These are phyloP conservation scores for Eleutherodactylus coqui DNA, from an alignment of 2,797 vertebrate species.

Conservation along the genomic window DNA sequence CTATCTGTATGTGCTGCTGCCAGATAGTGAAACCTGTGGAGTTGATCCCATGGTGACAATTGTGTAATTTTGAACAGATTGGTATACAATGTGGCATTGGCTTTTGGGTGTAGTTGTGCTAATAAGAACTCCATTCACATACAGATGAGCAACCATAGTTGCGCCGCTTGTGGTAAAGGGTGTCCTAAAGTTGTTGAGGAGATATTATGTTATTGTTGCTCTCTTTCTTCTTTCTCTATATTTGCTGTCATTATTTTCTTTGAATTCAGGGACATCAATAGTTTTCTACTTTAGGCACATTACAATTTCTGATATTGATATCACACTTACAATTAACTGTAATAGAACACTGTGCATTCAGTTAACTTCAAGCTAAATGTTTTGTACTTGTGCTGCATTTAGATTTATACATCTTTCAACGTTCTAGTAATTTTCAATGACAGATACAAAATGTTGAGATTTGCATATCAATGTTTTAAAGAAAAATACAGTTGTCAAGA, in stretches of 20 bases:
- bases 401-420: background rate
- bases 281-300: background rate
- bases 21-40: too few relatives aligned
- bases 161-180: too few relatives aligned
- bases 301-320: background rate
- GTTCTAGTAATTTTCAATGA: background rate
- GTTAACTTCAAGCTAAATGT: background rate
- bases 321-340: background rate
- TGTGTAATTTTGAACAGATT: too few relatives aligned
- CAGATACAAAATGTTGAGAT: background rate
- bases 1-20: too few relatives aligned
- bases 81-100: too few relatives aligned
- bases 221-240: too few relatives aligned
- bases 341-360: background rate
- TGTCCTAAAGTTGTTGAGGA: too few relatives aligned
- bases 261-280: background rate
- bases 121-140: too few relatives aligned
- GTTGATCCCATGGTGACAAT: too few relatives aligned
- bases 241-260: background rate
- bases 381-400: background rate
- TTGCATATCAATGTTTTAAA: constrained; percentile 40
- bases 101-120: too few relatives aligned
- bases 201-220: too few relatives aligned
- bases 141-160: too few relatives aligned
- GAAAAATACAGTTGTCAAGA: constrained; percentile 19